Conservation (phyloP, 2,113 vertebrate species). For the Eurystomus gularis region DNA sequence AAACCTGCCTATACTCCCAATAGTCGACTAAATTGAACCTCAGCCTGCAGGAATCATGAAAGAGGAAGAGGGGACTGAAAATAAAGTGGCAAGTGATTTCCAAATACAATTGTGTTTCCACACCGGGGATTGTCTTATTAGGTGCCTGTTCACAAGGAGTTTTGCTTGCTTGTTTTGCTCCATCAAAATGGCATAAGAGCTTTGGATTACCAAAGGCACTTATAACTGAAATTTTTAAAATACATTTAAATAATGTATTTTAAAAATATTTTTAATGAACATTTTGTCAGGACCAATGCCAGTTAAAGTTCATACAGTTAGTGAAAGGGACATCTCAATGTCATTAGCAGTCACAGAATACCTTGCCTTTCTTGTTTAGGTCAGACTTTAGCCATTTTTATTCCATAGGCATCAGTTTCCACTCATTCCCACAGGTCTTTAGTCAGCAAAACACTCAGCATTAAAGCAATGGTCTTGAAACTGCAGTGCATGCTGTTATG, state of each 20-base stretch:
- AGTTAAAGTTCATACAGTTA: neutral
- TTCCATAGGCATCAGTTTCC: neutral
- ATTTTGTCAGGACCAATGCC: neutral
- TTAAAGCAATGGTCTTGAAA: neutral
- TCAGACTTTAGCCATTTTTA: neutral
- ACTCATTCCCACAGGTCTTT: neutral
- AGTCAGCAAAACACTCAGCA: conserved; percentile 2
- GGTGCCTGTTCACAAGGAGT: neutral
- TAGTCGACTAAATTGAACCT: neutral
- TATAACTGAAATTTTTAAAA: neutral
- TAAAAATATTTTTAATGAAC: neutral
- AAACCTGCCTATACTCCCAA: neutral
- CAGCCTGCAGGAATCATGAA: neutral
- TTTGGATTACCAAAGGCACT: neutral
- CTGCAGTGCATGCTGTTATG: neutral
- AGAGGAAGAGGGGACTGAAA: neutral
- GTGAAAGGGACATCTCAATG: neutral
- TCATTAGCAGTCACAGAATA: neutral
- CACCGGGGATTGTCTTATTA: neutral
- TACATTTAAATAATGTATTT: neutral
- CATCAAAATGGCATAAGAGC: neutral
- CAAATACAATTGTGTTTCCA: neutral
- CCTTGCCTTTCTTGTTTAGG: neutral
- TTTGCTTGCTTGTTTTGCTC: neutral
- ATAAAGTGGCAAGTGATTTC: neutral